phyloP scores from a whole-genome alignment of 2,113 vertebrate species.

The Clarias magur region DNA sequence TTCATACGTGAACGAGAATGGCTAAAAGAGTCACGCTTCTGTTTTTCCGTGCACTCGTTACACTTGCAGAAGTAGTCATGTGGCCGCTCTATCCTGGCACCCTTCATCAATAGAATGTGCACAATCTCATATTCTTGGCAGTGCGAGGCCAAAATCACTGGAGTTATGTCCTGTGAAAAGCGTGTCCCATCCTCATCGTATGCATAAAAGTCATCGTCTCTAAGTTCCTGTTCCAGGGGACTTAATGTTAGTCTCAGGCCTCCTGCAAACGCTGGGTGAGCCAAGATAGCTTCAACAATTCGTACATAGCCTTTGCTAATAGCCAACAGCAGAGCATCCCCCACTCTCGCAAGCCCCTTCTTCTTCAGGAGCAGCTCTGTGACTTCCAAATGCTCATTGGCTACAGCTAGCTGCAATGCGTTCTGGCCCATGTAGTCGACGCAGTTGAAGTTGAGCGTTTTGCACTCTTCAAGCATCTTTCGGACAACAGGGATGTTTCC shows the following conservation, averaged over 20 bases:
- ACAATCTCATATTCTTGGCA: slow-evolving; percentile 98
- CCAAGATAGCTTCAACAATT: slow-evolving; percentile 94
- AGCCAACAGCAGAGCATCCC: slow-evolving; percentile 88
- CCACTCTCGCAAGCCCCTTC: slow-evolving; percentile 88
- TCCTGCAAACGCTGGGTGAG: slow-evolving; percentile 86
- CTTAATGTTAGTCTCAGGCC: slow-evolving; percentile 86
- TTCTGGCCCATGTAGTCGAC: slow-evolving; percentile 99
- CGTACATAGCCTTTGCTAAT: slow-evolving; percentile 96
- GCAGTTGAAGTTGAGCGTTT: slow-evolving; percentile 93
- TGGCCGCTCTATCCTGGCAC: slow-evolving; percentile 89
- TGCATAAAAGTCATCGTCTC: slow-evolving; percentile 92
- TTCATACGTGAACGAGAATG: slow-evolving; percentile 97
- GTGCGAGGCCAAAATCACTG: slow-evolving; percentile 91
- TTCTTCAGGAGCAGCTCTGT: slow-evolving; percentile 94
- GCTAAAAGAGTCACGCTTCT: slow-evolving; percentile 90
- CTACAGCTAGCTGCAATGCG: slow-evolving; percentile 89
- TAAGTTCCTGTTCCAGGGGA: slow-evolving; percentile 89
- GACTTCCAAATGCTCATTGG: slow-evolving; percentile 94
- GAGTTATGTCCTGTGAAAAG: slow-evolving; percentile 94
- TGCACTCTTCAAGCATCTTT: slow-evolving; percentile 96
- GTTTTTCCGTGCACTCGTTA: slow-evolving; percentile 85
- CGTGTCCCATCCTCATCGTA: slow-evolving; percentile 95
- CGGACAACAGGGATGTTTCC: slow-evolving; percentile 96
- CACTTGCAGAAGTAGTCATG: slow-evolving; percentile 99
- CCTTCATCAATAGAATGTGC: slow-evolving; percentile 90